Evolutionary conservation across 2,888 invertebrate species (phyloP).

Genomic region (Nemurella pictetii): DNA sequence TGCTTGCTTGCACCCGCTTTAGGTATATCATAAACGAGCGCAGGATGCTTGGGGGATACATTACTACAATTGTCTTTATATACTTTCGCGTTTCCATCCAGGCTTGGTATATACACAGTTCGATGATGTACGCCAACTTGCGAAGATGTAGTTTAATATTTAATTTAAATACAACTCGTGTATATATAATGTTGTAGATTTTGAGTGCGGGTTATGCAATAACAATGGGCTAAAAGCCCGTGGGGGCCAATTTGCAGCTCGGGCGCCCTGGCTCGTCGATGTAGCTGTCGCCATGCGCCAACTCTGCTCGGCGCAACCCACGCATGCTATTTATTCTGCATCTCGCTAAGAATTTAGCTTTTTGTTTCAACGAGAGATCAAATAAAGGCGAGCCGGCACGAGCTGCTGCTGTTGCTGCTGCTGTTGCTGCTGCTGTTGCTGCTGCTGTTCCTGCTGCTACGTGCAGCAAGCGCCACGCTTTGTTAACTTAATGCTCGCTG

Average conservation of each 20-base stretch:
- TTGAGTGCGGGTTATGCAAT: background rate
- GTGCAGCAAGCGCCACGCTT: no score
- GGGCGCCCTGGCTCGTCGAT: no score
- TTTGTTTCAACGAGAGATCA: background rate
- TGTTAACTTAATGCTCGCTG: background rate
- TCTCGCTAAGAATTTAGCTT: background rate
- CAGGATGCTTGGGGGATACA: background rate
- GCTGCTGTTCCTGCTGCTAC: no score
- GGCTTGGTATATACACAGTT: background rate
- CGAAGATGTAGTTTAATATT: background rate
- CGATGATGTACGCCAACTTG: background rate
- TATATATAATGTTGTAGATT: background rate
- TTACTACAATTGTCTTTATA: background rate
- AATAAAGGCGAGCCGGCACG: background rate
- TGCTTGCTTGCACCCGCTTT: background rate
- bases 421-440: background rate
- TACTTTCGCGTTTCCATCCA: background rate
- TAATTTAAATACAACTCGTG: background rate
- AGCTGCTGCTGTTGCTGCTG: background rate
- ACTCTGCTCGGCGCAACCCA: background rate
- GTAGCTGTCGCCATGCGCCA: background rate
- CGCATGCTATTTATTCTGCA: background rate
- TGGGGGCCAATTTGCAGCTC: slow-evolving; percentile 26
- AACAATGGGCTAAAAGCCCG: background rate
- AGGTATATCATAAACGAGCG: background rate